Conservation (phyloP, 2,888 invertebrate species). For the Notocelia uddmanniana region DNA sequence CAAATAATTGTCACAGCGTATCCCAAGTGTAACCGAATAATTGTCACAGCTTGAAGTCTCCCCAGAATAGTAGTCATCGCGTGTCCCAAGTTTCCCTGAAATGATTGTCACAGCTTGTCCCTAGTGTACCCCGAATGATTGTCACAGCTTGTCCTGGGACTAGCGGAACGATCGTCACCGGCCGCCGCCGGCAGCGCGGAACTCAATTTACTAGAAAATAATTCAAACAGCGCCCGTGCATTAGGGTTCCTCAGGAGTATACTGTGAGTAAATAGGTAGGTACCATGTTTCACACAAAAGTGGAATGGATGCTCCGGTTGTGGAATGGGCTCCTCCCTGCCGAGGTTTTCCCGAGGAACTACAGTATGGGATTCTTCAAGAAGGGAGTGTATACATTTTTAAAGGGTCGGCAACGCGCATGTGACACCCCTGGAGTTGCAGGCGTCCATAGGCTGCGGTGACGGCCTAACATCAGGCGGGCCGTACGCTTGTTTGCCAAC, state of each 20-base stretch:
- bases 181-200: slow-evolving; percentile 13
- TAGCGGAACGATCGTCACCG: slow-evolving; percentile 17
- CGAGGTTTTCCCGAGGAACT: no score
- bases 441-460: no score
- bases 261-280: no score
- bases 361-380: no score
- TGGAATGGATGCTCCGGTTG: no score
- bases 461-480: no score
- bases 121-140: not conserved
- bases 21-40: not conserved
- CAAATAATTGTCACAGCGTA: not conserved
- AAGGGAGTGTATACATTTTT: no score
- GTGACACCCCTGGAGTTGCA: no score
- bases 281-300: no score
- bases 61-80: not conserved
- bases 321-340: no score
- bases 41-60: slow-evolving; percentile 6
- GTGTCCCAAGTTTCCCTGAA: not conserved
- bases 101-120: slow-evolving; percentile 7
- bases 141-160: slow-evolving; percentile 21
- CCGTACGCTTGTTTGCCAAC: no score
- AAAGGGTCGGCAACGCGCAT: no score
- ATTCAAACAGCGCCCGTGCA: slow-evolving; percentile 5
- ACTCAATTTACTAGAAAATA: slow-evolving; percentile 38
- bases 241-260: not conserved